These are phyloP conservation scores for Autographa pulchrina DNA, from an alignment of 2,888 invertebrate genomes.

Conservation along the genomic window DNA sequence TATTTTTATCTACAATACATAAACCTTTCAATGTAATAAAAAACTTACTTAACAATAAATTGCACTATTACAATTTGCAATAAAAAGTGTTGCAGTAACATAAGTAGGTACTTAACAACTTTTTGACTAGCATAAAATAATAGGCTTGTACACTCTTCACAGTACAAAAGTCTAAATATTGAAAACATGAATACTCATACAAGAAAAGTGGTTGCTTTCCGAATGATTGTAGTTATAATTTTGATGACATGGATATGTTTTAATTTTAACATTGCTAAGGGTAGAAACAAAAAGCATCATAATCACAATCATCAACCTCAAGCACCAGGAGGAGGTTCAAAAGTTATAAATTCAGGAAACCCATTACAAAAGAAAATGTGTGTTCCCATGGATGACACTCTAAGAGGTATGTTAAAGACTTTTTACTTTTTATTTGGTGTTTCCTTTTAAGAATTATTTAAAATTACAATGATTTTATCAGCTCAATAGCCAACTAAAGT, in stretches of 20 bases:
- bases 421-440: too few species aligned
- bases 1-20: too few species aligned
- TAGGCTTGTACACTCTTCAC: background rate
- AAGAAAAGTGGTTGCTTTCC: background rate
- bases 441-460: background rate
- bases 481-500: too few species aligned
- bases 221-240: background rate
- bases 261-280: background rate
- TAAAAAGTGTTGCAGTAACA: too few species aligned
- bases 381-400: constrained; percentile 7
- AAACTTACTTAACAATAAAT: too few species aligned
- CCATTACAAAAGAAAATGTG: constrained; percentile 8
- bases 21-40: too few species aligned
- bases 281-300: background rate
- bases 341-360: background rate
- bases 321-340: too few species aligned
- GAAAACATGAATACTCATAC: constrained; percentile 17
- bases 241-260: constrained; percentile 20
- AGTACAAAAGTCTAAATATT: background rate
- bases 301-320: background rate
- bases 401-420: constrained; percentile 11
- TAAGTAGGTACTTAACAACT: too few species aligned
- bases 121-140: too few species aligned
- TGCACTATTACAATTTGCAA: too few species aligned
- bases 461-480: background rate